A percentile compares a stretch with the other conserved stretches of the same genome.
Conservation (phyloP, 2,797 vertebrate genomes). For the Tapera naevia region DNA sequence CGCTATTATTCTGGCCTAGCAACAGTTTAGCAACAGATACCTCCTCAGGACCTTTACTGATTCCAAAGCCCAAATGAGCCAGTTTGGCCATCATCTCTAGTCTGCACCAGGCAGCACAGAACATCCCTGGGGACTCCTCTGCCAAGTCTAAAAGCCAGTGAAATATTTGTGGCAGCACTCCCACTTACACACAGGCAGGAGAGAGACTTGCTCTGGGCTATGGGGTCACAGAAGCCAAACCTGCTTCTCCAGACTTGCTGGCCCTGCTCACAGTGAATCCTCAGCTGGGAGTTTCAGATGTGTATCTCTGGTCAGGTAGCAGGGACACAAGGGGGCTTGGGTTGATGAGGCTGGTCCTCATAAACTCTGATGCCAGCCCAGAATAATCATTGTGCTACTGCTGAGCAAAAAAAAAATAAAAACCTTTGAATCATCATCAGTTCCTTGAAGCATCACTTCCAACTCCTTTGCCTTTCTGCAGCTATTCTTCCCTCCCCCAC, state of each 20-base stretch:
- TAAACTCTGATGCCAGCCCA: neutral
- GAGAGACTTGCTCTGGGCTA: accelerated
- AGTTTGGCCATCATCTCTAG: neutral
- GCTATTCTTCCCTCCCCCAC: neutral
- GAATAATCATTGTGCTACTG: neutral
- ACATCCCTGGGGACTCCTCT: neutral
- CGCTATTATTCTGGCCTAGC: neutral
- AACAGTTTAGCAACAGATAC: neutral
- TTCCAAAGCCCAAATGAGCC: neutral
- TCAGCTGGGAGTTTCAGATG: neutral
- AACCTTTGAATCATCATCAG: neutral
- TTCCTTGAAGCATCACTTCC: neutral
- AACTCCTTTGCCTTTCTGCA: neutral
- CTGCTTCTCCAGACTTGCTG: neutral
- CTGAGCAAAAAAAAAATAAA: neutral
- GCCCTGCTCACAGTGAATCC: neutral
- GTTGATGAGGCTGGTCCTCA: neutral
- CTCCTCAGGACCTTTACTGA: neutral
- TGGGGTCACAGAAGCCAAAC: neutral
- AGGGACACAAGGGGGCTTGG: neutral
- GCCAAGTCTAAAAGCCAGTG: neutral
- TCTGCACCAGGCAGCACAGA: neutral
- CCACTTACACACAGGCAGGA: neutral
- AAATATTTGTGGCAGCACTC: neutral
- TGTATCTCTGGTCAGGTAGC: neutral